phyloP scores from a whole-genome alignment of 1,140 invertebrate genomes.

The Caenorhabditis latens region DNA sequence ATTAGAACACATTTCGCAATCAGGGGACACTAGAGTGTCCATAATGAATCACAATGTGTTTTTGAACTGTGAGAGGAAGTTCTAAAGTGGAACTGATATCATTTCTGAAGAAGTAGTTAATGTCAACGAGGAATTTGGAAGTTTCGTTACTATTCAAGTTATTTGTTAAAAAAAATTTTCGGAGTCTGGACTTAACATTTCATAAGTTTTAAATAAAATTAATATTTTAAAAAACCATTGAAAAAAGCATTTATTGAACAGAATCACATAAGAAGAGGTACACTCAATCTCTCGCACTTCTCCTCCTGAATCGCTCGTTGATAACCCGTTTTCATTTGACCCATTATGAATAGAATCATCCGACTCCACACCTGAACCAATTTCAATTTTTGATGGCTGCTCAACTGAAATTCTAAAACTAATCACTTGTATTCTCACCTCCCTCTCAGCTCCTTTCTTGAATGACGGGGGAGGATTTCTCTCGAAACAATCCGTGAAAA shows the following conservation, averaged over 20 bases:
- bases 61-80: not conserved
- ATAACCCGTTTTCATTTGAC: conserved; percentile 65
- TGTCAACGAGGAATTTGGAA: not conserved
- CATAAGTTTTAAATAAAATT: too few relatives aligned
- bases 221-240: too few relatives aligned
- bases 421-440: conserved; percentile 17
- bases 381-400: not conserved
- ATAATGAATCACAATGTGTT: not conserved
- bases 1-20: conserved; percentile 10
- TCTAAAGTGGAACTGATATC: not conserved
- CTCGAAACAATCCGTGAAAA: conserved; percentile 65
- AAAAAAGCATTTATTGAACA: conserved; percentile 35
- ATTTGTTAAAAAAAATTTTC: too few relatives aligned
- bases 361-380: conserved; percentile 57
- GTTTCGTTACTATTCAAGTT: too few relatives aligned
- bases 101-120: not conserved
- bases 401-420: too few relatives aligned
- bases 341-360: conserved; percentile 65
- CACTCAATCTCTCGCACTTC: conserved; percentile 57
- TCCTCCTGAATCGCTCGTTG: conserved; percentile 54
- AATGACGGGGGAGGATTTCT: conserved; percentile 61
- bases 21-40: not conserved
- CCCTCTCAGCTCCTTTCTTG: conserved; percentile 55
- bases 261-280: conserved; percentile 48
- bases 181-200: too few relatives aligned